phyloP scores from a whole-genome alignment of 2,113 vertebrate genomes.

The Labeo catla region DNA sequence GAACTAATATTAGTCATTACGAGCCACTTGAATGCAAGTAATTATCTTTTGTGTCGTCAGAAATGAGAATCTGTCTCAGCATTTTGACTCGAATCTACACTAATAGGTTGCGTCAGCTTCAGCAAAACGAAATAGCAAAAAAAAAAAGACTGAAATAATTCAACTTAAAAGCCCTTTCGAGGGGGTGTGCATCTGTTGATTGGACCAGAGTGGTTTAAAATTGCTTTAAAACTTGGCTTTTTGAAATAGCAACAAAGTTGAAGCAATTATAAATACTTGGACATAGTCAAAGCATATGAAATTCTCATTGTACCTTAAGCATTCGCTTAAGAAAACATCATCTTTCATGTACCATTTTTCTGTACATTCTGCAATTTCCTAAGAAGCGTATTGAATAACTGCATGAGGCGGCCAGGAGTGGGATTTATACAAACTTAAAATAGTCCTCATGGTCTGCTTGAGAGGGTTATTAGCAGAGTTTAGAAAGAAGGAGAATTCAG shows the following conservation, averaged over 20 bases:
- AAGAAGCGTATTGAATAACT: conserved; percentile 5
- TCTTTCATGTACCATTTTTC: not conserved
- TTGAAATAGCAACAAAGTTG: not conserved
- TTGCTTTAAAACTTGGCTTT: not conserved
- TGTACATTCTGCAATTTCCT: not conserved
- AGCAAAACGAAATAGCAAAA: not conserved
- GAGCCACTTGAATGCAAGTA: not conserved
- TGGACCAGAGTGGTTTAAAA: not conserved
- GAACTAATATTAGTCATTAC: not conserved
- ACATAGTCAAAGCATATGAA: not conserved
- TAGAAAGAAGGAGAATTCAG: conserved; percentile 12
- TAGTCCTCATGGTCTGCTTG: conserved; percentile 29
- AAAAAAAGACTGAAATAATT: not conserved
- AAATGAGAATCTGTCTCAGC: conserved; percentile 20
- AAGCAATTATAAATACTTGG: not conserved
- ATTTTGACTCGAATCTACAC: conserved; percentile 3
- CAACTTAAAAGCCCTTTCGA: not conserved
- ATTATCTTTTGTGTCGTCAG: not conserved
- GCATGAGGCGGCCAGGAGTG: conserved; percentile 24
- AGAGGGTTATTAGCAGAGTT: conserved; percentile 42
- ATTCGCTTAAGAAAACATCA: no score
- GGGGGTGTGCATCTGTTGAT: not conserved
- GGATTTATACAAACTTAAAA: conserved; percentile 34
- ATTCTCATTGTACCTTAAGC: not conserved
- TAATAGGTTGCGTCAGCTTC: not conserved